A percentile compares a stretch with the other conserved stretches of the same genome.
Conservation (phyloP, 2,888 invertebrate genomes). For the Catocala sponsa region DNA sequence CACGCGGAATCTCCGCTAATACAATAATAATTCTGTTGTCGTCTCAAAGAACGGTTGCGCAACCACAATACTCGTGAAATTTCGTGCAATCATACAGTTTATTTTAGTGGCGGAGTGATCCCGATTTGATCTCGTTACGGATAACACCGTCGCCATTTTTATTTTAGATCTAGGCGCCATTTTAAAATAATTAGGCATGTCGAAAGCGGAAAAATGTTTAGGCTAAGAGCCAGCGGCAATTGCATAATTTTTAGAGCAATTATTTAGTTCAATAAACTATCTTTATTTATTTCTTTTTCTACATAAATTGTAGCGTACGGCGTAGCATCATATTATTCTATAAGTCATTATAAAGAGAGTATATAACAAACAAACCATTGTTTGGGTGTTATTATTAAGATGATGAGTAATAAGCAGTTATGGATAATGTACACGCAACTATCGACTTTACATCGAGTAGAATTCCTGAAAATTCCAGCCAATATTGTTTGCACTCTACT, state of each 20-base stretch:
- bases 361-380: constrained; percentile 3
- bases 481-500: background rate
- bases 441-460: background rate
- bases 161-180: constrained; percentile 22
- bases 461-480: no score
- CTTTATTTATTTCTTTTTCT: background rate
- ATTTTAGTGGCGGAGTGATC: constrained; percentile 33
- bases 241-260: constrained; percentile 17
- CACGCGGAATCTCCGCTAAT: background rate
- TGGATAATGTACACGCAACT: background rate
- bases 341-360: background rate
- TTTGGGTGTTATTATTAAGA: background rate
- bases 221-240: constrained; percentile 23
- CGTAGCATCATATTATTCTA: background rate
- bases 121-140: constrained; percentile 18
- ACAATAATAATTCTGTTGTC: background rate
- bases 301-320: background rate
- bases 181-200: constrained; percentile 33
- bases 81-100: constrained; percentile 28
- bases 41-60: background rate
- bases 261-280: background rate
- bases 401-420: background rate
- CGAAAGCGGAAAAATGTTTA: constrained; percentile 23
- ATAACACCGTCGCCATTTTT: constrained; percentile 16
- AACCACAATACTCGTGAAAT: constrained; percentile 4